phyloP scores from a whole-genome alignment of 1,140 invertebrate species.

The Megathymus violae region DNA sequence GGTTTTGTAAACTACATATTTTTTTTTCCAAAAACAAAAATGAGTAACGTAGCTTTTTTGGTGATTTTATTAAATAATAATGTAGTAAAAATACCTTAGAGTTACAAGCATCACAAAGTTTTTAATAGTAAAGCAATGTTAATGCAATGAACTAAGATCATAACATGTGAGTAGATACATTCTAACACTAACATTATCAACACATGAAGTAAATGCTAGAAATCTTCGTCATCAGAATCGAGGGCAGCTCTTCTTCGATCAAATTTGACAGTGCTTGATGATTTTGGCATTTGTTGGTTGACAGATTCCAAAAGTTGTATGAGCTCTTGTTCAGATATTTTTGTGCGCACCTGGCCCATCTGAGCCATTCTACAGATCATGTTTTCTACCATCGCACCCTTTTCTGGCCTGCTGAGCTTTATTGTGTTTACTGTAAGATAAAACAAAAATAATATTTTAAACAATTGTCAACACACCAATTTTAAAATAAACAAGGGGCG shows the following conservation, averaged over 20 bases:
- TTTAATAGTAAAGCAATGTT: background rate
- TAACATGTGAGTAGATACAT: too few species aligned
- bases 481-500: background rate
- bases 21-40: too few species aligned
- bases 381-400: constrained; percentile 96
- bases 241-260: constrained; percentile 92
- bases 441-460: too few species aligned
- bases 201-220: constrained; percentile 48
- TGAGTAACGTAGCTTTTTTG: too few species aligned
- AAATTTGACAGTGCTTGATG: constrained; percentile 93
- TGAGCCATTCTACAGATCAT: constrained; percentile 97
- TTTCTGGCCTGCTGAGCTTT: constrained; percentile 96
- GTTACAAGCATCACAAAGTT: too few species aligned
- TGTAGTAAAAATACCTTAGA: too few species aligned
- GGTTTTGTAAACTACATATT: too few species aligned
- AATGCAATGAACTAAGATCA: constrained; percentile 2
- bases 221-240: constrained; percentile 91
- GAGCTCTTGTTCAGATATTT: constrained; percentile 93
- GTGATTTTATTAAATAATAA: too few species aligned
- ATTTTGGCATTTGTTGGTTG: constrained; percentile 92
- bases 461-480: background rate
- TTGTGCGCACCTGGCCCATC: constrained; percentile 91
- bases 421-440: constrained; percentile 94
- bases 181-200: background rate
- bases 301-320: constrained; percentile 93